These are phyloP conservation scores for Metacarcinus magister DNA, from an alignment of 2,888 invertebrate species.

Conservation along the genomic window DNA sequence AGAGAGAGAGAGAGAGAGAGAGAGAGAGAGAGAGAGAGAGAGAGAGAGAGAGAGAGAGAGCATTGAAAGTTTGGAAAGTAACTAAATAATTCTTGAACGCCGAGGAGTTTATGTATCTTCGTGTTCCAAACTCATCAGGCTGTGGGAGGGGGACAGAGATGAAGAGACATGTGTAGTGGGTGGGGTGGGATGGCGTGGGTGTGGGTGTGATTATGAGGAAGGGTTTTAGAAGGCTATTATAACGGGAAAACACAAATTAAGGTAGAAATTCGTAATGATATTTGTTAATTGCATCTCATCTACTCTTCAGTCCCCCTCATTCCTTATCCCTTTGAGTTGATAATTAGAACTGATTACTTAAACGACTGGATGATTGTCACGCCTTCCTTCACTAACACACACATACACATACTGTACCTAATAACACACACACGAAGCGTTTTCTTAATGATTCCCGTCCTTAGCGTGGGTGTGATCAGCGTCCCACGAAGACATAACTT, in stretches of 20 bases:
- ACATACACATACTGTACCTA: background rate
- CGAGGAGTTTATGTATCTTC: background rate
- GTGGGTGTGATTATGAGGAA: background rate
- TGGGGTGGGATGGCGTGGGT: background rate
- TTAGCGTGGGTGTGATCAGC: background rate
- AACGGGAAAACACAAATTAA: no score
- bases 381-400: no score
- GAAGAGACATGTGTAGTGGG: no score
- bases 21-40: conserved; percentile 39
- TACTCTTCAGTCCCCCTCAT: no score
- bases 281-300: no score
- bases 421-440: background rate
- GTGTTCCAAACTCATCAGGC: conserved; percentile 26
- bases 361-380: no score
- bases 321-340: no score
- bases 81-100: background rate
- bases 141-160: no score
- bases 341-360: no score
- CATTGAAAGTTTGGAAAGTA: background rate
- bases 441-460: background rate
- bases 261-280: no score
- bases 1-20: conserved; percentile 30
- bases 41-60: conserved; percentile 19
- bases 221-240: background rate
- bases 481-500: background rate